A percentile compares a stretch with the other conserved stretches of the same genome.
Conservation (phyloP, 2,888 invertebrate species). For the Patella pellucida region DNA sequence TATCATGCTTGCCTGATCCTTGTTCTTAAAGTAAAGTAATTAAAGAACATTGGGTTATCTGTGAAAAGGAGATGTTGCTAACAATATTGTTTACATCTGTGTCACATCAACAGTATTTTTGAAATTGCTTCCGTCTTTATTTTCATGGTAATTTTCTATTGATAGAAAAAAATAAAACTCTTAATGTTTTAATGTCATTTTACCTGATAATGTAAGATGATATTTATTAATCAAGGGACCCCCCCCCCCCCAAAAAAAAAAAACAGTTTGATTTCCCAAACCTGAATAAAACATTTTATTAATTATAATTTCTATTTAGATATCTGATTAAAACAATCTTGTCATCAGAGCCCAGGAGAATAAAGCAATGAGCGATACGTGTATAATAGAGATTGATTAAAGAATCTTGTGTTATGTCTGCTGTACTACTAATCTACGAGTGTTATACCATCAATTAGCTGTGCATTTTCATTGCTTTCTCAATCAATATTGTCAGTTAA, state of each 20-base stretch:
- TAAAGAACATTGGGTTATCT: conserved; percentile 2
- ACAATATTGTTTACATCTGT: conserved; percentile 3
- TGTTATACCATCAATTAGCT: conserved; percentile 8
- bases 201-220: no score
- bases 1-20: conserved; percentile 10
- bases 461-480: conserved; percentile 3
- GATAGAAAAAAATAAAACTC: no score
- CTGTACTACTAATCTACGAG: background rate
- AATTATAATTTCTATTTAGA: no score
- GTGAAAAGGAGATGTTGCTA: conserved; percentile 5
- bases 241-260: no score
- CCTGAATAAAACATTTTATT: no score
- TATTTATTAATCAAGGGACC: no score
- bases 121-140: background rate
- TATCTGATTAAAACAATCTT: no score
- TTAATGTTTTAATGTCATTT: no score
- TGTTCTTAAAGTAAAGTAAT: background rate
- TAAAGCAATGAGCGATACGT: no score
- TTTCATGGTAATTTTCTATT: background rate
- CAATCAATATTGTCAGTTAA: conserved; percentile 9
- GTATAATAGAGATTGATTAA: conserved; percentile 1
- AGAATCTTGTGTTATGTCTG: conserved; percentile 4
- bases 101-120: background rate
- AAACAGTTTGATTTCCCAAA: no score
- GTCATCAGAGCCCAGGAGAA: no score